Percentiles rank a stretch among this genome's conserved stretches.
These are phyloP conservation scores for Melitaea cinxia DNA, from an alignment of 1,140 invertebrate species.

Conservation along the genomic window DNA sequence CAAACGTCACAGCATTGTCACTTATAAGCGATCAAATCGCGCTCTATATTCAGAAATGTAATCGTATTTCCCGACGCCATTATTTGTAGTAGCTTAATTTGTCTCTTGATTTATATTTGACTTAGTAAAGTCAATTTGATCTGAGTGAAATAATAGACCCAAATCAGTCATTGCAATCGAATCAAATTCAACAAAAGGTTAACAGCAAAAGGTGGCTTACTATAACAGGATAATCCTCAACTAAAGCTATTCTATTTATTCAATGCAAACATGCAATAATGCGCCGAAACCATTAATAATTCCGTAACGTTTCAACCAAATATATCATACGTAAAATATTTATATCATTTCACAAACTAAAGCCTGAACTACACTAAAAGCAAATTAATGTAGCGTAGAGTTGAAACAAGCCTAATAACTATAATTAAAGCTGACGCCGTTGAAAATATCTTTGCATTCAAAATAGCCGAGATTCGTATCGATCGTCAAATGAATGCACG, in stretches of 20 bases:
- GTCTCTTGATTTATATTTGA: too few relatives aligned
- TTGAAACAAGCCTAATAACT: slow-evolving; percentile 25
- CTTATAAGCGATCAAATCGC: too few relatives aligned
- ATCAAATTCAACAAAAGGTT: too few relatives aligned
- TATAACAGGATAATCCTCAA: not conserved
- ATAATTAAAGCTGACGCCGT: slow-evolving; percentile 30
- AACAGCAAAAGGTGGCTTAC: too few relatives aligned
- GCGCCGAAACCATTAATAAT: not conserved
- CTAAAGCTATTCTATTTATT: not conserved
- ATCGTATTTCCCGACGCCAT: too few relatives aligned
- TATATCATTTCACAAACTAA: slow-evolving; percentile 14
- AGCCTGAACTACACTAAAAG: slow-evolving; percentile 21
- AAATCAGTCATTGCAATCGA: too few relatives aligned
- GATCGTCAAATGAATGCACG: slow-evolving; percentile 33
- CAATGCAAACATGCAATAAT: not conserved
- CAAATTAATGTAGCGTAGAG: slow-evolving; percentile 29
- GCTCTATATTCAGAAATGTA: too few relatives aligned
- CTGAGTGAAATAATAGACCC: too few relatives aligned
- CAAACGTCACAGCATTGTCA: too few relatives aligned
- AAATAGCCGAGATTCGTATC: slow-evolving; percentile 38
- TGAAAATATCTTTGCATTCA: slow-evolving; percentile 37
- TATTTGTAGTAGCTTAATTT: too few relatives aligned
- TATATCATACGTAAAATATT: not conserved
- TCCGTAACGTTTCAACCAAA: not conserved
- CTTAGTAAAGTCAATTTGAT: too few relatives aligned